Evolutionary conservation across 1,140 invertebrate species (phyloP).

Genomic region (Lucilia cuprina): DNA sequence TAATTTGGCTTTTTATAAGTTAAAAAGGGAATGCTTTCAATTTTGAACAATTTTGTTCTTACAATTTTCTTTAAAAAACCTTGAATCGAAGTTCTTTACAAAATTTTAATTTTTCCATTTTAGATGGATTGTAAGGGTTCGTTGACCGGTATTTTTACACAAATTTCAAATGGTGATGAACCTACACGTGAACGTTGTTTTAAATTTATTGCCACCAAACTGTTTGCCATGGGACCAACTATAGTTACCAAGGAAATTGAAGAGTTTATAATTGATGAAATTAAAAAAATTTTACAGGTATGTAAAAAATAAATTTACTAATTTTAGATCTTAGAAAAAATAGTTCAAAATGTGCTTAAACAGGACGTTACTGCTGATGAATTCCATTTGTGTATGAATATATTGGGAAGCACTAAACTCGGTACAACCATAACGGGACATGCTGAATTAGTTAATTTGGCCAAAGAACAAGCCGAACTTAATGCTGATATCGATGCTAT

Average conservation of each 20-base stretch:
- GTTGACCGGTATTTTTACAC: conserved; percentile 84
- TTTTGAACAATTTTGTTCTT: too few species aligned
- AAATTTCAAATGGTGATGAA: conserved; percentile 80
- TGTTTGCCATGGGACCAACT: conserved; percentile 80
- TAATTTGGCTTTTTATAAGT: too few species aligned
- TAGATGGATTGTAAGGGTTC: conserved; percentile 70
- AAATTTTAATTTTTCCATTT: not conserved
- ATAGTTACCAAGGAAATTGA: conserved; percentile 86
- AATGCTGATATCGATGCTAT: conserved; percentile 78
- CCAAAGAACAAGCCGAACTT: conserved; percentile 82
- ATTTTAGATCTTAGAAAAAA: conserved; percentile 31
- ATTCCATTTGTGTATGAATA: conserved; percentile 87
- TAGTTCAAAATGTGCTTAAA: too few species aligned
- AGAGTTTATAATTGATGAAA: conserved; percentile 83
- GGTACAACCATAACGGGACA: conserved; percentile 83
- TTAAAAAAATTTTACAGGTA: conserved; percentile 86
- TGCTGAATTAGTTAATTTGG: conserved; percentile 84
- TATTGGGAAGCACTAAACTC: conserved; percentile 80
- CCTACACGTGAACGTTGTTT: conserved; percentile 84
- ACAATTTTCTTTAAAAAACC: too few species aligned
- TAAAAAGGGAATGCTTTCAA: too few species aligned
- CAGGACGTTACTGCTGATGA: conserved; percentile 91
- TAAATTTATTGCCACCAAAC: conserved; percentile 84
- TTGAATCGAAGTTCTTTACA: not conserved
- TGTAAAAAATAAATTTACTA: conserved; percentile 13